These are phyloP conservation scores for Diarsia dahlii DNA, from an alignment of 2,888 invertebrate species.

Conservation along the genomic window DNA sequence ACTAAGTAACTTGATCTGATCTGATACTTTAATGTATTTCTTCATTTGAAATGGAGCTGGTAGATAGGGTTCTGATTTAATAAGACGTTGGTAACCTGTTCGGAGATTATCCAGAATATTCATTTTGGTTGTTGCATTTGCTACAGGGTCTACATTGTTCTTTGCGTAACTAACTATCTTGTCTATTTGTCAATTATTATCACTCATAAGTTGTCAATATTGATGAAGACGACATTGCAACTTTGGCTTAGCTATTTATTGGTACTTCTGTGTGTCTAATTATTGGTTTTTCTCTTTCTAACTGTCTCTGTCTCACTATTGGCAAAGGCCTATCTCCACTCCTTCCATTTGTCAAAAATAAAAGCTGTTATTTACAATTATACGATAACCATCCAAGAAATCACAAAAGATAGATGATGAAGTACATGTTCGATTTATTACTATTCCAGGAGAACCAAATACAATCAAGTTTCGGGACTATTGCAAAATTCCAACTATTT, in stretches of 20 bases:
- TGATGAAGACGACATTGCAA: conserved; percentile 13
- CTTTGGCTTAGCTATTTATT: not conserved
- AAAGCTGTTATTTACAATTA: not conserved
- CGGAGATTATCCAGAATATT: conserved; percentile 50
- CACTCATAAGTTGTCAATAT: conserved; percentile 4
- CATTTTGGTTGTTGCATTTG: conserved; percentile 36
- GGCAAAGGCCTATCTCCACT: no score
- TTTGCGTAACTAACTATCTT: conserved; percentile 17
- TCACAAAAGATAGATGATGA: not conserved
- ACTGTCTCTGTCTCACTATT: no score
- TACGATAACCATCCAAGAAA: not conserved
- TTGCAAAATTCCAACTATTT: no score
- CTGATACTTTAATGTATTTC: conserved; percentile 61
- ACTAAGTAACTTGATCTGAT: conserved; percentile 54
- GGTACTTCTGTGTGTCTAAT: not conserved
- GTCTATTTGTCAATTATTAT: conserved; percentile 30
- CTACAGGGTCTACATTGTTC: conserved; percentile 20
- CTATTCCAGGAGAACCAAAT: not conserved
- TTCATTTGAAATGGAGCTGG: conserved; percentile 49
- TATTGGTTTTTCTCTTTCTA: not conserved
- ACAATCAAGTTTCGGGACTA: no score
- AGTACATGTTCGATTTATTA: not conserved
- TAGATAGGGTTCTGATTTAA: conserved; percentile 50
- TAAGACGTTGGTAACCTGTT: conserved; percentile 57
- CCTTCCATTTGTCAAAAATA: no score